Conservation (phyloP, 2,113 vertebrate genomes). For the Zosterops hypoxanthus region DNA sequence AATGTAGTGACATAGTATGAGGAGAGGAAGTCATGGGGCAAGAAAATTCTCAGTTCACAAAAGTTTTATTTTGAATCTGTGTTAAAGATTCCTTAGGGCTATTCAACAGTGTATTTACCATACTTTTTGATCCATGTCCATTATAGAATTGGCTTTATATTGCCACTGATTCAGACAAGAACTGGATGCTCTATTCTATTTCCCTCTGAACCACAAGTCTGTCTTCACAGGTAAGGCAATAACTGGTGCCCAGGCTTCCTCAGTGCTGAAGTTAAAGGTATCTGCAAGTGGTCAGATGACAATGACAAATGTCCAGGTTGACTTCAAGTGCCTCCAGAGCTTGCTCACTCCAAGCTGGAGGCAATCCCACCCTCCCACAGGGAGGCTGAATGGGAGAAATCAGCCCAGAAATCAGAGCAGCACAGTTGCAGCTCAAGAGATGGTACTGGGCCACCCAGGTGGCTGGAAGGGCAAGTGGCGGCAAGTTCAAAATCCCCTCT, state of each 20-base stretch:
- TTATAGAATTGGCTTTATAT: background rate
- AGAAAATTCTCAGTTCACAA: background rate
- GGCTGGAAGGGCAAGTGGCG: background rate
- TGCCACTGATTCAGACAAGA: background rate
- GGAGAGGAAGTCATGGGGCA: background rate
- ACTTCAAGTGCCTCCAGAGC: background rate
- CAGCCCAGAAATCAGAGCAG: background rate
- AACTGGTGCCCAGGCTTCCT: background rate
- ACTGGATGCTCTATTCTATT: background rate
- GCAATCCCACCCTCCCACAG: background rate
- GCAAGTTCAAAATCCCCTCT: background rate
- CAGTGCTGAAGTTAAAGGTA: background rate
- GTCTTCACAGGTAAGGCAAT: background rate
- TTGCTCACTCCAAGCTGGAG: background rate
- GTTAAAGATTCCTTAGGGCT: background rate
- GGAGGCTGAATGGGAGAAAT: background rate
- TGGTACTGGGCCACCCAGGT: background rate
- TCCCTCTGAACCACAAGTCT: background rate
- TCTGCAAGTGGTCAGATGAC: background rate
- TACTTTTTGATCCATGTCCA: background rate
- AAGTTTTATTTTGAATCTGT: background rate
- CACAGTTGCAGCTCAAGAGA: fast-evolving
- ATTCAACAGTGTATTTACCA: background rate
- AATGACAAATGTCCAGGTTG: background rate
- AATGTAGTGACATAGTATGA: background rate